These are phyloP conservation scores for Cyprinodon diabolis DNA, from an alignment of 2,797 vertebrate species.

Conservation along the genomic window DNA sequence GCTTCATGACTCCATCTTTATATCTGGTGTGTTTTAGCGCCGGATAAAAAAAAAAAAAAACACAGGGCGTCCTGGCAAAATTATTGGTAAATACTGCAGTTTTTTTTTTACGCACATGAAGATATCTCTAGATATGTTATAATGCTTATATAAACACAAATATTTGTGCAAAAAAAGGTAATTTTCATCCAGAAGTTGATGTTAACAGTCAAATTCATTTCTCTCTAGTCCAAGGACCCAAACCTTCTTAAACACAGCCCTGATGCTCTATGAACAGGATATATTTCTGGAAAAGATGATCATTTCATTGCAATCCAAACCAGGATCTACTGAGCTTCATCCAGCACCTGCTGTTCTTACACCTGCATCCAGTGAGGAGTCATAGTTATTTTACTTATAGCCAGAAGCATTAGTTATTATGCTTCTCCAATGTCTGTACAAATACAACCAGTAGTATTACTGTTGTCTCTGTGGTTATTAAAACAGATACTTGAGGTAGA, in stretches of 20 bases:
- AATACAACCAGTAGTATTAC: not conserved
- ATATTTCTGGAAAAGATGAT: constrained; percentile 18
- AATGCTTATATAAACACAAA: no score
- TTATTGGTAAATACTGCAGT: fast-evolving
- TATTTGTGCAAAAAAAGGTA: not conserved
- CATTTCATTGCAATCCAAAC: not conserved
- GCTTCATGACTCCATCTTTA: not conserved
- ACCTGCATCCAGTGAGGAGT: constrained; percentile 43
- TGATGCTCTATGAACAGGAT: not conserved
- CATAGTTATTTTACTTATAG: constrained; percentile 46
- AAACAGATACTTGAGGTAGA: not conserved
- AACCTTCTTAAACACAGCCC: not conserved
- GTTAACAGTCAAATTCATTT: not conserved
- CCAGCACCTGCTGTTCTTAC: constrained; percentile 27
- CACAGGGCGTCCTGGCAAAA: not conserved
- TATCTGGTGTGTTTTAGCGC: not conserved
- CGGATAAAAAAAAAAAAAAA: not conserved
- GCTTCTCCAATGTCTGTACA: not conserved
- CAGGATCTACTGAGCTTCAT: constrained; percentile 13
- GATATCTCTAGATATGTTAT: not conserved
- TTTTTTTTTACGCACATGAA: not conserved
- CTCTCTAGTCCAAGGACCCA: not conserved
- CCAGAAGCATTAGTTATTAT: constrained; percentile 7
- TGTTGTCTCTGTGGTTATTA: not conserved
- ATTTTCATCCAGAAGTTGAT: not conserved